Evolutionary conservation across 2,888 invertebrate genomes (phyloP), one percentile per base, ranked within the genome.

Genomic region (Phrixothrix hirtus): DNA sequence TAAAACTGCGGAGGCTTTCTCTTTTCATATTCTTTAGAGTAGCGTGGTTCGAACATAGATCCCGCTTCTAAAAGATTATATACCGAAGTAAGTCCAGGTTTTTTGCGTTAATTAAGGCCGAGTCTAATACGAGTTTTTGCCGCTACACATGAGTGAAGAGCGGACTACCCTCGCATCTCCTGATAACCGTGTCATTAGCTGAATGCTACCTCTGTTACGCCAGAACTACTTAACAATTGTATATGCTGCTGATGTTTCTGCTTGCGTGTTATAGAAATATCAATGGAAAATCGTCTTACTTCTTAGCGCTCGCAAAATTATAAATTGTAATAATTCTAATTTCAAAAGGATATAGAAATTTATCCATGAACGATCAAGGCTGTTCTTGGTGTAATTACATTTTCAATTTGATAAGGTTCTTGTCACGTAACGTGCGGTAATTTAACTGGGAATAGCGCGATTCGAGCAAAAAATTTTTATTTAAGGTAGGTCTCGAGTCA

Each of bases 81-180:
- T 35, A 11, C 37, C 36, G 59, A 43, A 55, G 57, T 58, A 55
- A 45, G 54, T 55, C 57, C 59, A 55, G 56, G 68, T 72, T 74
- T 74, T 74, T 74, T 74, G 73, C 68, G 67, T 74, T 74, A 73
- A 74, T 74, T 74, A 74, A 72, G 73, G 68, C 69, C 72, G 67
- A 60, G 65, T 72, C 72, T 73, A 72, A 73, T 74, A 74, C 68
- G 65, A 66, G 70, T 74, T 74, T 74, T 74, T 74, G 72, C 67
- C 61, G 65, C 65, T 62, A 65, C 69, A 69, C 71, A 71, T 70
- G 71, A 71, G 68, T 68, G 69, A 71, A 67, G 69, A 68, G 70
- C 67, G 70, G 70, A 70, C 69, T 70, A 72, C 61, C 66, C 64
- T 58, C 57, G 51, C 59, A 55, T 52, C 51, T 44, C 44, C 48